phyloP scores from a whole-genome alignment of 1,140 invertebrate genomes.

The Drosophila murphyi region DNA sequence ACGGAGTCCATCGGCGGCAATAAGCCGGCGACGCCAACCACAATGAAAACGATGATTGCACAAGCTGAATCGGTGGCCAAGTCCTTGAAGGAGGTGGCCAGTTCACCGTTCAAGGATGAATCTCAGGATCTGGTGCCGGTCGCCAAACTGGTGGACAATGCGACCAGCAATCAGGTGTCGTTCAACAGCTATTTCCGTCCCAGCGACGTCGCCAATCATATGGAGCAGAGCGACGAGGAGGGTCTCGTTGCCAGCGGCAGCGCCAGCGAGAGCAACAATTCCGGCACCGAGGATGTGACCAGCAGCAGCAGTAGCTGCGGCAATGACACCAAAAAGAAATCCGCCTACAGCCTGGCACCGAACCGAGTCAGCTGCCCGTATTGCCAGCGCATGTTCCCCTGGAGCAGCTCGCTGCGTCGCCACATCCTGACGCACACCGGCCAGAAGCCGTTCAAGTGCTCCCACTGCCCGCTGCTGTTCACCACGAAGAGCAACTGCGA shows the following conservation, averaged over 20 bases:
- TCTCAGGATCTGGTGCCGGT: constrained; percentile 90
- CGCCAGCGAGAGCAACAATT: constrained; percentile 91
- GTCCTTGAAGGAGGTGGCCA: constrained; percentile 79
- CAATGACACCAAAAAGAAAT: constrained; percentile 89
- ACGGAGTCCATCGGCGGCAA: background rate
- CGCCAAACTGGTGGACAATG: constrained; percentile 91
- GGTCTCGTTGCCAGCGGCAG: constrained; percentile 89
- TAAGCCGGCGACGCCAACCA: constrained; percentile 8
- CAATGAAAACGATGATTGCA: constrained; percentile 76
- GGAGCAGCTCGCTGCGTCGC: constrained; percentile 96
- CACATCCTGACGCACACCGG: constrained; percentile 97
- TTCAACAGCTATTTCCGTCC: constrained; percentile 87
- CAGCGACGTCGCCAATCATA: constrained; percentile 84
- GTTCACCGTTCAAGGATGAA: constrained; percentile 84
- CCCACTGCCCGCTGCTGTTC: constrained; percentile 95
- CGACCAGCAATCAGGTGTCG: constrained; percentile 88
- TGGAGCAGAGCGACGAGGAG: constrained; percentile 89
- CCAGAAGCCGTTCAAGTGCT: constrained; percentile 98
- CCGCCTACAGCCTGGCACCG: constrained; percentile 97
- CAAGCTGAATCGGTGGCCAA: constrained; percentile 80
- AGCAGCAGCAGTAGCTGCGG: constrained; percentile 67
- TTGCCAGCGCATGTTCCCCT: constrained; percentile 96
- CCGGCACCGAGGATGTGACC: constrained; percentile 90
- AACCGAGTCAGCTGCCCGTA: constrained; percentile 96
- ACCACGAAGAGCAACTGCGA: constrained; percentile 99